Evolutionary conservation across 2,888 invertebrate species (phyloP), one percentile per base, ranked within the genome.

Genomic region (Leucozona laternaria): DNA sequence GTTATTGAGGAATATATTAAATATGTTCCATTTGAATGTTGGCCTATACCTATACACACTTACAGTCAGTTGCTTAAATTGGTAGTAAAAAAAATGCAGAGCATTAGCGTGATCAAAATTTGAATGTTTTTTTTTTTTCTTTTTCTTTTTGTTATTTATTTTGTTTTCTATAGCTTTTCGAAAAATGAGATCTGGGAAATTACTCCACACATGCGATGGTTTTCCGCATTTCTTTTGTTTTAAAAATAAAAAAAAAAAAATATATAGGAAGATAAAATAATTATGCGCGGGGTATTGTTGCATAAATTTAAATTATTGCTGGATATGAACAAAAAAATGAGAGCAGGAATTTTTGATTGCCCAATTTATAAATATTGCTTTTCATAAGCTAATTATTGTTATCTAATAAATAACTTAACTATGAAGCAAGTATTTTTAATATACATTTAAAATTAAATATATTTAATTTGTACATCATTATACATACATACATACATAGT

Each of bases 191-290:
- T 64, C 81, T 73, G 40, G 85, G 60, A 75, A 73, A 77, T 80
- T 28, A 25, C 31, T 73, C 43, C 50, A 57, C 34, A 73, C 80
- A 81, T 62, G 77, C 85, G 62, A 85, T 73, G 70, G 48, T 77
- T 80, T 77, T 81, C 85, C 68, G 77, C 55, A 73, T 70, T 77
- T 76, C 45, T 66, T 68, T 68, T 68, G 68, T 68, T 53, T 68
- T n/a, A 25, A 53, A 22, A 34, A n/a, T 2, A 68, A 15, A 31
- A 15, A 22, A 53, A 22, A 50, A n/a, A 1, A 68, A 20, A 20
- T 10, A 68, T 20, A 50, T 34, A 53, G 37, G 53, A 68, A 50
- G n/a, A 50, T 5, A 25, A 22, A 22, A 34, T 25, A 53, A 34
- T 50, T 50, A 53, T 68, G 53, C 37, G 53, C 53, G 22, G 53